phyloP scores from a whole-genome alignment of 2,888 invertebrate species.

The Tipula vernalis region DNA sequence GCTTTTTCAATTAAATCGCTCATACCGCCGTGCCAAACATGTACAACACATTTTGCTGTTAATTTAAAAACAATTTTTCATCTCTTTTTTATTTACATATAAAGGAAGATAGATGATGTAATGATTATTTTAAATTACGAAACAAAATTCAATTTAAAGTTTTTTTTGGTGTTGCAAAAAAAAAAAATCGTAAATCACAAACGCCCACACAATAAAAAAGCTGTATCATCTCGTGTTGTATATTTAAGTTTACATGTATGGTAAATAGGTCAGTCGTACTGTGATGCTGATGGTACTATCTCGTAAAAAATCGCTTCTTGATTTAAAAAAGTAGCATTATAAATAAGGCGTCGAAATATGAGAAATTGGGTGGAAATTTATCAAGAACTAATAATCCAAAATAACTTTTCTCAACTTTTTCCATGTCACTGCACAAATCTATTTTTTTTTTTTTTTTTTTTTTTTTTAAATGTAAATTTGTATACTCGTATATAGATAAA shows the following conservation, averaged over 20 bases:
- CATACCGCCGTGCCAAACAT: background rate
- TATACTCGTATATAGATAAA: background rate
- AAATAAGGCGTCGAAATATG: background rate
- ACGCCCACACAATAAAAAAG: background rate
- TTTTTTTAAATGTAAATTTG: background rate
- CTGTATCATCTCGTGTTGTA: background rate
- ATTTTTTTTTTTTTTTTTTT: background rate
- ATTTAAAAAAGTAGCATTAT: background rate
- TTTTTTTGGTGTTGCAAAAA: background rate
- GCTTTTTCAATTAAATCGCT: background rate
- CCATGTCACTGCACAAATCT: background rate
- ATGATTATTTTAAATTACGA: background rate
- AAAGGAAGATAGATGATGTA: background rate
- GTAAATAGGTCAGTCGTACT: background rate
- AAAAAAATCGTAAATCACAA: background rate
- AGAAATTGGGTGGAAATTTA: background rate
- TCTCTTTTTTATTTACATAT: background rate
- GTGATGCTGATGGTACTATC: background rate
- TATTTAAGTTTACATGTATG: background rate
- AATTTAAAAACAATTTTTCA: background rate
- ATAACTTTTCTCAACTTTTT: background rate
- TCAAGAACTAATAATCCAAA: background rate
- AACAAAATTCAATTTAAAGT: background rate
- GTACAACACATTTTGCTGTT: background rate
- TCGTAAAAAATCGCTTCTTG: background rate